Base-by-base conservation (phyloP, 2,113 vertebrate genomes). In the Elephas maximus region DNA sequence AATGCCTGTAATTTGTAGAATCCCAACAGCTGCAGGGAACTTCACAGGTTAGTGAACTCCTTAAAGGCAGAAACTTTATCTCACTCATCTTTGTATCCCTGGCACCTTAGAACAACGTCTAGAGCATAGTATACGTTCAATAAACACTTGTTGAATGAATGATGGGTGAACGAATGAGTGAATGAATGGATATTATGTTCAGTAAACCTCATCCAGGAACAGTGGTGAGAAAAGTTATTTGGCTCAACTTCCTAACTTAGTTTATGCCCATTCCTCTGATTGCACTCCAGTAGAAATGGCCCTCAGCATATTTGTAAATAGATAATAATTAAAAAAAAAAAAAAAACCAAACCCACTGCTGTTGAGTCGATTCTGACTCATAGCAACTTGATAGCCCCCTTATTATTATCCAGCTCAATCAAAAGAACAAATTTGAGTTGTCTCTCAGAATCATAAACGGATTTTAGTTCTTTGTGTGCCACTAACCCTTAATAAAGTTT, bases 301-400 rank as follows among this genome's bases (percentile, higher is more conserved):
- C 37, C 33, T 92, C 80, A 74, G 67, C 24, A 12, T 88, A 81
- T 89, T 81, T 86, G 44, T 62, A 71, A 92, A 44, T 82, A 53
- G 53, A 17, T 14, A 57, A 17, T 57, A 57, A 17, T 57, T 48
- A 6, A 48, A 48, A 48, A 48, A 48, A 48, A 48, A 48, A 48
- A 48, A 48, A 48, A 48, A 48, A 7, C 48, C 48, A 48, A 6
- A 48, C 48, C 48, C 48, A 48, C 48, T 48, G 48, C 48, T 48
- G 48, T 48, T 48, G 48, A 48, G 5, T 48, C 48, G 7, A 48
- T 48, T 48, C 48, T 10, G 10, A 48, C 48, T 48, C 48, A 48
- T 48, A 48, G 48, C 7, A 48, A 48, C 48, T 10, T 10, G 7
- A 48, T 48, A 48, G 48, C 48, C 48, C 48, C 48, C 48, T 48